Percentiles rank a stretch among this genome's conserved stretches.
Evolutionary conservation across 2,113 vertebrate genomes (phyloP).

Genomic region (Notothenia rossii): DNA sequence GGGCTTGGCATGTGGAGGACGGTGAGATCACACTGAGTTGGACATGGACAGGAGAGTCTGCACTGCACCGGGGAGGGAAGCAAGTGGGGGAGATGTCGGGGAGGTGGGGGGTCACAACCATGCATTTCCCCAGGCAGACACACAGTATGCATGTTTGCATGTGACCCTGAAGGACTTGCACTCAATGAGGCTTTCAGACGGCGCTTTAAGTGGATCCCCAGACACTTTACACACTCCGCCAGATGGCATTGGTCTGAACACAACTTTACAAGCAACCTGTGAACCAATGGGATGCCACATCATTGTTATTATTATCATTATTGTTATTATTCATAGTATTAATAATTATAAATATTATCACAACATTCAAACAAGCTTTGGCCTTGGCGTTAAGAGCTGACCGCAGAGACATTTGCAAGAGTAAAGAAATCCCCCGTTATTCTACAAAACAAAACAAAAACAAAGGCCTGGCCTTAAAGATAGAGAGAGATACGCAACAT

Average conservation of each 20-base stretch:
- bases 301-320: slow-evolving; percentile 49
- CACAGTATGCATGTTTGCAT: slow-evolving; percentile 61
- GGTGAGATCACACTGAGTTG: slow-evolving; percentile 63
- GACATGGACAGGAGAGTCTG: slow-evolving; percentile 66
- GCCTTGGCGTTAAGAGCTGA: slow-evolving; percentile 77
- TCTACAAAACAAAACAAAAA: slow-evolving; percentile 59
- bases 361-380: slow-evolving; percentile 84
- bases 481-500: slow-evolving; percentile 73
- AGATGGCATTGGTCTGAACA: slow-evolving; percentile 68
- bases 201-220: slow-evolving; percentile 62
- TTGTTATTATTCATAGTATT: slow-evolving; percentile 62
- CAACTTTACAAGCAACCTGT: slow-evolving; percentile 77
- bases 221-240: slow-evolving; percentile 61
- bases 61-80: slow-evolving; percentile 53
- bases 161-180: slow-evolving; percentile 68
- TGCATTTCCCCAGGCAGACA: slow-evolving; percentile 73
- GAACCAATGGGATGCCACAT: slow-evolving; percentile 74
- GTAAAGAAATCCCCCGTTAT: slow-evolving; percentile 76
- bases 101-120: slow-evolving; percentile 52
- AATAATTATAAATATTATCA: slow-evolving; percentile 77
- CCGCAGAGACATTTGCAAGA: slow-evolving; percentile 79
- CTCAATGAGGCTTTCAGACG: slow-evolving; percentile 44
- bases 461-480: slow-evolving; percentile 75
- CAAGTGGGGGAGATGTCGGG: slow-evolving; percentile 14
- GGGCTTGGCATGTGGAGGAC: slow-evolving; percentile 60